Percentiles rank a stretch among this genome's conserved stretches.
phyloP scores from a whole-genome alignment of 2,797 vertebrate species.

The Dipus sagitta region DNA sequence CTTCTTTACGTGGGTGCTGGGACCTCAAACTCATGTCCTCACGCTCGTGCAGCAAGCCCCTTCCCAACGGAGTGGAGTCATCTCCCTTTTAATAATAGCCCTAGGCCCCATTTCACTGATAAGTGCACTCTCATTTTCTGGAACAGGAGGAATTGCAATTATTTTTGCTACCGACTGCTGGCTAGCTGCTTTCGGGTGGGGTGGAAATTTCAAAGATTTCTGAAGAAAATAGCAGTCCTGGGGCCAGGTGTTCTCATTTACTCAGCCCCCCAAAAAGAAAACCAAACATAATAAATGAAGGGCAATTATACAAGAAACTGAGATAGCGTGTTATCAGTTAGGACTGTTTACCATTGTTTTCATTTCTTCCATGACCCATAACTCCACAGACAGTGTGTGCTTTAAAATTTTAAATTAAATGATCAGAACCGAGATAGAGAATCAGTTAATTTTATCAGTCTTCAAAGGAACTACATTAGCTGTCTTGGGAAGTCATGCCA shows the following conservation, averaged over 20 bases:
- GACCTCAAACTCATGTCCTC: too few relatives aligned
- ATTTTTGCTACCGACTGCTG: conserved; percentile 11
- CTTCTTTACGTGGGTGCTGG: too few relatives aligned
- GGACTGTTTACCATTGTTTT: conserved; percentile 34
- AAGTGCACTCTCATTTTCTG: conserved; percentile 24
- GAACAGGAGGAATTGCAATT: background rate
- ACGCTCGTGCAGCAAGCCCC: too few relatives aligned
- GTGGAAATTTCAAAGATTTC: background rate
- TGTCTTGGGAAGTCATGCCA: background rate
- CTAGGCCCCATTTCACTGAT: background rate
- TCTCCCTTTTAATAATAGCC: background rate
- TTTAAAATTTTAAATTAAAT: conserved; percentile 64
- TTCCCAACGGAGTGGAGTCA: too few relatives aligned
- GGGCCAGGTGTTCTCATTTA: background rate
- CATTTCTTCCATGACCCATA: background rate
- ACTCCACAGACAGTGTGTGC: background rate
- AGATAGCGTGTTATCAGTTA: background rate
- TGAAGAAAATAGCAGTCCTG: background rate
- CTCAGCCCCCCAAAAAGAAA: background rate
- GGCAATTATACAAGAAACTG: background rate
- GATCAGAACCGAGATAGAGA: conserved; percentile 38
- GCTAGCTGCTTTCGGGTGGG: background rate
- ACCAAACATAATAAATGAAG: conserved; percentile 10
- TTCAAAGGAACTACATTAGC: conserved; percentile 38
- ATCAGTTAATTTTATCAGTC: conserved; percentile 47